Evolutionary conservation across 2,797 vertebrate species (phyloP).

Genomic region (Pangasius krempfi): DNA sequence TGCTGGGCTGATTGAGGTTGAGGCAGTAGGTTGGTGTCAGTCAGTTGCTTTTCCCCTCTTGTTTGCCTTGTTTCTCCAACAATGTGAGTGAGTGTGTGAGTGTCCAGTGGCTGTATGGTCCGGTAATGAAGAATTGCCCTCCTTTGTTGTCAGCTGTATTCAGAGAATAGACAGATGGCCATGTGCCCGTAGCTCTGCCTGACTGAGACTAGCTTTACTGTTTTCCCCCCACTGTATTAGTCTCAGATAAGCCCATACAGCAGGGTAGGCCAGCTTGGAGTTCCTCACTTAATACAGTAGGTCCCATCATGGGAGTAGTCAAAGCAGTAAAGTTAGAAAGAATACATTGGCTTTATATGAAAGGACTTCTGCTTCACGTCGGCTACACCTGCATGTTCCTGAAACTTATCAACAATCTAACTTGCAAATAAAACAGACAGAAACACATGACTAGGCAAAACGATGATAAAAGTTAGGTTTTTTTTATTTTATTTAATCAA

Average conservation of each 20-base stretch:
- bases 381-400: not conserved
- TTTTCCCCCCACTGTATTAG: constrained; percentile 79
- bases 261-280: constrained; percentile 79
- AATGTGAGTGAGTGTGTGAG: constrained; percentile 62
- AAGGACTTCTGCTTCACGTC: not conserved
- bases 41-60: constrained; percentile 61
- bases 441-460: not conserved
- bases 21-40: constrained; percentile 43
- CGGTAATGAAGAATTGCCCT: constrained; percentile 64
- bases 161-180: constrained; percentile 84
- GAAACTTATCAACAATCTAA: constrained; percentile 4
- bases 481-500: not conserved
- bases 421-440: not conserved
- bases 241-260: constrained; percentile 82
- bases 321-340: constrained; percentile 4
- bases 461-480: not conserved
- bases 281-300: constrained; percentile 84
- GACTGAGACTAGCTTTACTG: constrained; percentile 78
- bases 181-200: constrained; percentile 79
- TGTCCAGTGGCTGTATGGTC: constrained; percentile 68
- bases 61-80: constrained; percentile 67
- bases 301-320: constrained; percentile 63
- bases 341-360: not conserved
- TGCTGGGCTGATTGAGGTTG: constrained; percentile 60
- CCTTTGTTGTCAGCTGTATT: constrained; percentile 78